Conservation (phyloP, 2,113 vertebrate species). For the Corydoras maculifer region DNA sequence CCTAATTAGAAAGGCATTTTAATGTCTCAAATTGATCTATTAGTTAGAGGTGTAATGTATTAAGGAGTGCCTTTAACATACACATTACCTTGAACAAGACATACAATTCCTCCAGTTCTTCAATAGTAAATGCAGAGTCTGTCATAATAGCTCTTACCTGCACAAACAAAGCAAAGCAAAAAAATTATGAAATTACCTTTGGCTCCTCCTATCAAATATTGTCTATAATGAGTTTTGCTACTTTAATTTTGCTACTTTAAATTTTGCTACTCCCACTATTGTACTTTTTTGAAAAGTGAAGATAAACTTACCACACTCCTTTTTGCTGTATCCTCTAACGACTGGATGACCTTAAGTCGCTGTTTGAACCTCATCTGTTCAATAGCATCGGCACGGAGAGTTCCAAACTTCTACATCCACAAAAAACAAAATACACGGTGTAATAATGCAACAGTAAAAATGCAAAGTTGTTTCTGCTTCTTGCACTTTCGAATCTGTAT, state of each 20-base stretch:
- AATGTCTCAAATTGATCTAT: too few species aligned
- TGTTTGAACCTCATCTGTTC: constrained; percentile 99
- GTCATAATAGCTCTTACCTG: constrained; percentile 91
- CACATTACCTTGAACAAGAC: constrained; percentile 86
- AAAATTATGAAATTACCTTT: too few species aligned
- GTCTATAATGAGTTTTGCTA: too few species aligned
- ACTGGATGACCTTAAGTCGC: constrained; percentile 96
- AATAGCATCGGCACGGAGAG: constrained; percentile 81
- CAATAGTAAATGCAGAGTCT: constrained; percentile 86
- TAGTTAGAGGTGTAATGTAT: too few species aligned
- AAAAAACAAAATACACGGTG: not conserved
- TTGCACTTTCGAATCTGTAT: too few species aligned
- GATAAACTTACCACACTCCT: constrained; percentile 83
- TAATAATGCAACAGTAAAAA: not conserved
- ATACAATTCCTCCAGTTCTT: constrained; percentile 91
- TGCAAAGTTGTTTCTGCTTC: too few species aligned
- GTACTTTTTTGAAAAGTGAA: not conserved
- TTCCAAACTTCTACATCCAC: constrained; percentile 78
- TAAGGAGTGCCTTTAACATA: not conserved
- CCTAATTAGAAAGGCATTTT: too few species aligned
- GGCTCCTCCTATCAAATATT: too few species aligned
- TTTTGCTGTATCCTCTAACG: constrained; percentile 91
- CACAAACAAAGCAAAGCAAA: constrained; percentile 6
- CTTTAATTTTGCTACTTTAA: not conserved
- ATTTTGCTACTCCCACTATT: not conserved